Evolutionary conservation across 2,113 vertebrate genomes (phyloP).

Genomic region (Verasper variegatus): DNA sequence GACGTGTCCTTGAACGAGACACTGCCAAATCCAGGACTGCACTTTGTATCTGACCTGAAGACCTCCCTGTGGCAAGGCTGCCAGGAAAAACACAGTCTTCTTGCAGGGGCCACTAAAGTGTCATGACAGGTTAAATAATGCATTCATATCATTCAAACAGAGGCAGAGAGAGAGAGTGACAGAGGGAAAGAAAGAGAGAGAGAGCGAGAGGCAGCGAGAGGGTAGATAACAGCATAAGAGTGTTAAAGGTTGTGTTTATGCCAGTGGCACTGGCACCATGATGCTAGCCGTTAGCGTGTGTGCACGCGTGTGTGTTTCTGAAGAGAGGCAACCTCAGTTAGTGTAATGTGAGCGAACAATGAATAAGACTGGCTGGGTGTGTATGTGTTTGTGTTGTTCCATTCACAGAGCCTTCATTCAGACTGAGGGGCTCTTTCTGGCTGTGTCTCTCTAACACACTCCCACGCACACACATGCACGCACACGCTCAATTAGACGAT

Average conservation of each 20-base stretch:
- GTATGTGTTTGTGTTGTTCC: conserved; percentile 29
- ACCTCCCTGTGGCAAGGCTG: conserved; percentile 24
- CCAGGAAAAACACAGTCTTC: conserved; percentile 4
- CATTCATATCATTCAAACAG: conserved; percentile 14
- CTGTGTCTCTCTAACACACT: background rate
- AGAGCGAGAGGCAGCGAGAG: conserved; percentile 33
- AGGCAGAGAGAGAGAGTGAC: conserved; percentile 14
- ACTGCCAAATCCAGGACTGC: background rate
- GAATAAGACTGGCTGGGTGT: conserved; percentile 38
- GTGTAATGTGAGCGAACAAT: conserved; percentile 58
- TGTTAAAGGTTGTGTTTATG: conserved; percentile 72
- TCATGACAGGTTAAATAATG: conserved; percentile 19
- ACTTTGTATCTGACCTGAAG: conserved; percentile 12
- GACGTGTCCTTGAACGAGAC: conserved; percentile 16
- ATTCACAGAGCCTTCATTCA: conserved; percentile 33
- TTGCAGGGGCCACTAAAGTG: conserved; percentile 4
- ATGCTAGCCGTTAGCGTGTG: conserved; percentile 42
- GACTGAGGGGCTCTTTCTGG: conserved; percentile 20
- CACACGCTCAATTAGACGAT: conserved; percentile 63
- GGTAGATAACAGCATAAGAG: conserved; percentile 48
- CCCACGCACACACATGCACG: conserved; percentile 15
- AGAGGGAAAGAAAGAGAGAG: conserved; percentile 35
- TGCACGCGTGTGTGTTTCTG: conserved; percentile 15
- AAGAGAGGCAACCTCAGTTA: background rate
- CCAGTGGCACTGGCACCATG: conserved; percentile 62